Conservation (phyloP, 2,113 vertebrate species). For the Mus musculus region DNA sequence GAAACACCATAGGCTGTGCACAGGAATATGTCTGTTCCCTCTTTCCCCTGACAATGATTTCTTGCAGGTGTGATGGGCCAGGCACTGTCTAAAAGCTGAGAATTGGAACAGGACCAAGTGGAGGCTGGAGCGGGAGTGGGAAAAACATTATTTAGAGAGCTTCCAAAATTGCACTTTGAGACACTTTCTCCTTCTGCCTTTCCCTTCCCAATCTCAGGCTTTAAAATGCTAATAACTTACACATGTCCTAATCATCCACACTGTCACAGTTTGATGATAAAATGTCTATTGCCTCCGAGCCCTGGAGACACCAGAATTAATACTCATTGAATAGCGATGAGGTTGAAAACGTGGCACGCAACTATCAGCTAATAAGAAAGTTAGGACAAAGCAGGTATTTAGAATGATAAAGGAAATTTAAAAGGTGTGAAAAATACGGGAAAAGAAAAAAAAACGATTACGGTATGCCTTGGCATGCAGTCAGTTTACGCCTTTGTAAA, state of each 20-base stretch:
- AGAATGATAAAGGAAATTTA: background rate
- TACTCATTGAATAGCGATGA: background rate
- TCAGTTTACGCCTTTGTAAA: background rate
- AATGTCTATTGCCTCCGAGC: background rate
- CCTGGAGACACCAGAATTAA: conserved; percentile 26
- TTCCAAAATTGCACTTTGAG: background rate
- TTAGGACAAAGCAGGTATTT: background rate
- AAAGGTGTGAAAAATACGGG: background rate
- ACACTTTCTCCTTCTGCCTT: background rate
- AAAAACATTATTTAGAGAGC: background rate
- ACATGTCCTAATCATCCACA: background rate
- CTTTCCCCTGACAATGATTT: conserved; percentile 33
- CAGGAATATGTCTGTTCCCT: conserved; percentile 49
- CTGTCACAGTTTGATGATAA: background rate
- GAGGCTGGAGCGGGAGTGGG: background rate
- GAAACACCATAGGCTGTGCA: background rate
- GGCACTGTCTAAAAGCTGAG: conserved; percentile 31
- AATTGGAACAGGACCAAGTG: background rate
- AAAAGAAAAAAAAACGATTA: conserved; percentile 13
- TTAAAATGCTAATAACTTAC: background rate
- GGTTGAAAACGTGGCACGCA: background rate
- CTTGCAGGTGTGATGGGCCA: background rate
- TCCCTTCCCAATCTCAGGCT: background rate
- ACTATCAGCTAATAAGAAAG: background rate
- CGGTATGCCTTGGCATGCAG: too few relatives aligned